Evolutionary conservation across 2,113 vertebrate species (phyloP).

Genomic region (Rhinopomastus cyanomelas): DNA sequence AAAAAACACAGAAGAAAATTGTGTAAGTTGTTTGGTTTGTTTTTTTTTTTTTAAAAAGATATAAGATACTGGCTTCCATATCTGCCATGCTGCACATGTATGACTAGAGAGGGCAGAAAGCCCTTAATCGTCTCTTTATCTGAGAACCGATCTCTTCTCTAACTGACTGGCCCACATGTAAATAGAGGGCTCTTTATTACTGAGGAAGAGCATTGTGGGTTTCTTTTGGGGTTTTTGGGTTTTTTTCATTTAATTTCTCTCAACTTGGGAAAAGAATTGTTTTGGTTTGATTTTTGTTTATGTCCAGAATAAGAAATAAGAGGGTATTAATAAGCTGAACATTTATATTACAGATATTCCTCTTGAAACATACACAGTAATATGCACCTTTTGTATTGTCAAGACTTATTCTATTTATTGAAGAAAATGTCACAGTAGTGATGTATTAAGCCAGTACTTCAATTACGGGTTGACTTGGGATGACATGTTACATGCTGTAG

Average conservation of each 20-base stretch:
- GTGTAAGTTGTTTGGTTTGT: conserved; percentile 6
- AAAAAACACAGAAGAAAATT: too few relatives aligned
- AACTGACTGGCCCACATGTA: conserved; percentile 64
- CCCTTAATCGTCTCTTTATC: conserved; percentile 20
- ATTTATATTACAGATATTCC: conserved; percentile 74
- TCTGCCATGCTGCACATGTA: conserved; percentile 69
- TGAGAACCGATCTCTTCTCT: conserved; percentile 50
- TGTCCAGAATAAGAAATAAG: conserved; percentile 65
- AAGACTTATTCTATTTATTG: conserved; percentile 86
- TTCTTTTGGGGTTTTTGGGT: background rate
- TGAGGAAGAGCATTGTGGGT: conserved; percentile 41
- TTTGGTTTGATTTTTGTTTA: conserved; percentile 67
- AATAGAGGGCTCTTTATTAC: conserved; percentile 69
- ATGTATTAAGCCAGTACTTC: conserved; percentile 88
- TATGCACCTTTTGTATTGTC: conserved; percentile 85
- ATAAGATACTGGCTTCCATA: conserved; percentile 64
- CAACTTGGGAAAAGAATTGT: conserved; percentile 58
- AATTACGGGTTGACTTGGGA: conserved; percentile 87
- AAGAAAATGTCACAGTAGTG: conserved; percentile 86
- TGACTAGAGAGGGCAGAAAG: conserved; percentile 23
- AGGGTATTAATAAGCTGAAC: conserved; percentile 77
- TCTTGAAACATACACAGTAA: conserved; percentile 77
- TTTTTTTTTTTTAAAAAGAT: conserved; percentile 35
- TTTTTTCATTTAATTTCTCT: conserved; percentile 48
- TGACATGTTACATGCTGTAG: conserved; percentile 86